phyloP scores from a whole-genome alignment of 2,797 vertebrate species.

The Acanthurus lineatus region DNA sequence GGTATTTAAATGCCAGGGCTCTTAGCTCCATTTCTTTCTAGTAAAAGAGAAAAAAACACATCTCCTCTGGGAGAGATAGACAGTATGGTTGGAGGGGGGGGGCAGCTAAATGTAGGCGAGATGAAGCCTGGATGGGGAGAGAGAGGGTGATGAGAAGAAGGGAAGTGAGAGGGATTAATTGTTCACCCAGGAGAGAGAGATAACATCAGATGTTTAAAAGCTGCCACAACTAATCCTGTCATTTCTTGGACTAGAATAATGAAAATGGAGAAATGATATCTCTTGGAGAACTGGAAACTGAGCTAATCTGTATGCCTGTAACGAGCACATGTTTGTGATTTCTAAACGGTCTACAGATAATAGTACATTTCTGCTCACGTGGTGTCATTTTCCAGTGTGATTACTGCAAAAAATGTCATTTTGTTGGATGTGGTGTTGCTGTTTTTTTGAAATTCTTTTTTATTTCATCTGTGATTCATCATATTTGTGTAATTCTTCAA shows the following conservation, averaged over 20 bases:
- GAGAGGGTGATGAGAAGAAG: slow-evolving; percentile 66
- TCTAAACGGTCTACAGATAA: slow-evolving; percentile 54
- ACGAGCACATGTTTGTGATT: slow-evolving; percentile 59
- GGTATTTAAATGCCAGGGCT: slow-evolving; percentile 64
- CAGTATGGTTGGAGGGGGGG: slow-evolving; percentile 21
- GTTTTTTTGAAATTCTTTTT: neutral
- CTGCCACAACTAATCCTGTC: slow-evolving; percentile 83
- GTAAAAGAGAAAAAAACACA: slow-evolving; percentile 34
- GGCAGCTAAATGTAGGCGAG: slow-evolving; percentile 46
- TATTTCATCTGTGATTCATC: slow-evolving; percentile 1
- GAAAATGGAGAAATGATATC: slow-evolving; percentile 78
- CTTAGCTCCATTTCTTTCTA: slow-evolving; percentile 65
- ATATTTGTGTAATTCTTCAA: slow-evolving; percentile 1
- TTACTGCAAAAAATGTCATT: neutral
- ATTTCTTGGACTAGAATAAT: slow-evolving; percentile 82
- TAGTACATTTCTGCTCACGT: slow-evolving; percentile 40
- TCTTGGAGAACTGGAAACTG: slow-evolving; percentile 69
- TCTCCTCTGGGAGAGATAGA: slow-evolving; percentile 55
- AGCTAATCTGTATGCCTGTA: slow-evolving; percentile 73
- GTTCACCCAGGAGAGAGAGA: slow-evolving; percentile 82
- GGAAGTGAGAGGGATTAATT: slow-evolving; percentile 83
- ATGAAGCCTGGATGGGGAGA: slow-evolving; percentile 57
- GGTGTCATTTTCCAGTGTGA: slow-evolving; percentile 28
- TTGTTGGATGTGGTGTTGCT: slow-evolving; percentile 5
- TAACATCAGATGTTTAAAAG: slow-evolving; percentile 86